A percentile compares a stretch with the other conserved stretches of the same genome.
phyloP scores from a whole-genome alignment of 2,113 vertebrate genomes.

The Myocastor coypus region DNA sequence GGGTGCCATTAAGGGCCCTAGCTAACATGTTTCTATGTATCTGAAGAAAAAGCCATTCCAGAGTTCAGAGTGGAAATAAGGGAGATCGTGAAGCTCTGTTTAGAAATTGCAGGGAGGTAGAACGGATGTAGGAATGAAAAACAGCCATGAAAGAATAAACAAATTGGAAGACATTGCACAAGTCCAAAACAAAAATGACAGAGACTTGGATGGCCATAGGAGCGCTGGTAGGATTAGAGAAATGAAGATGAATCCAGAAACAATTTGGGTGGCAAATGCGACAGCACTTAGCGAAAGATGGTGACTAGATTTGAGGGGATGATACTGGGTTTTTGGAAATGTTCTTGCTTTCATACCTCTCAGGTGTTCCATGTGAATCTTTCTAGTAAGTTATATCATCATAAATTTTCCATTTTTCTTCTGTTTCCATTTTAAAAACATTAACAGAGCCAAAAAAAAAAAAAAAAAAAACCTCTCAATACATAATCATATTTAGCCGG shows the following conservation, averaged over 20 bases:
- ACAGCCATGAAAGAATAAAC: background rate
- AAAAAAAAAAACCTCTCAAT: background rate
- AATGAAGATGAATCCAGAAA: background rate
- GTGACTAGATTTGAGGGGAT: background rate
- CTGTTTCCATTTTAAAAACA: background rate
- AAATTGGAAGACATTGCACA: background rate
- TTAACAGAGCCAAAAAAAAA: background rate
- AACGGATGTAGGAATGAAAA: background rate
- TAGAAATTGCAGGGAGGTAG: background rate
- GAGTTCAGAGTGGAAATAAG: background rate
- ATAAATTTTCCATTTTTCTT: background rate
- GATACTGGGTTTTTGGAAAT: background rate
- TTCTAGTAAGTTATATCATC: background rate
- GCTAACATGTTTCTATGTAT: background rate
- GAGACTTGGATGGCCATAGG: background rate
- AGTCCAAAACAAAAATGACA: background rate
- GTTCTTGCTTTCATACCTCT: background rate
- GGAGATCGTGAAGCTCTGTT: background rate
- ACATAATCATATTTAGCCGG: too few relatives aligned
- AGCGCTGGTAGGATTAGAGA: background rate
- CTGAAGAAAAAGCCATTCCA: background rate
- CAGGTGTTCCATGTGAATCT: rapidly evolving
- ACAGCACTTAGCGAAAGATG: background rate
- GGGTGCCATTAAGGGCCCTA: background rate
- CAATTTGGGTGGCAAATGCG: background rate